Evolutionary conservation across 2,113 vertebrate genomes (phyloP).

Genomic region (Pica pica): DNA sequence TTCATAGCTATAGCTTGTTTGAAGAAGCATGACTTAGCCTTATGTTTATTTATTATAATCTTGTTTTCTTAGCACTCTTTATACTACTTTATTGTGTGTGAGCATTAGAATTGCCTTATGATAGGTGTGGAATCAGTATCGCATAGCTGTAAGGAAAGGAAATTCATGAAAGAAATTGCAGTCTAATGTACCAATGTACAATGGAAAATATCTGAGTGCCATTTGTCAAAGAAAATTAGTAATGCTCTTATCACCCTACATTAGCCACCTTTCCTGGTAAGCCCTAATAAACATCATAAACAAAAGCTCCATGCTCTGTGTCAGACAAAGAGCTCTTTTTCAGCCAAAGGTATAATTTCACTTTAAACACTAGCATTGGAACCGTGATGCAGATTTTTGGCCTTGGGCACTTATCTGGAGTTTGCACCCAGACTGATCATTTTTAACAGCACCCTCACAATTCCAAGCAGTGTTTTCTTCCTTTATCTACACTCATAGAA

Average conservation of each 20-base stretch:
- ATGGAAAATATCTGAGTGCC: slow-evolving; percentile 7
- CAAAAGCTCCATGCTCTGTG: slow-evolving; percentile 21
- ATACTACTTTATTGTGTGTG: background rate
- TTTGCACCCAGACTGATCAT: background rate
- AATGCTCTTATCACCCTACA: slow-evolving; percentile 14
- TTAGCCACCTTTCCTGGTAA: slow-evolving; percentile 20
- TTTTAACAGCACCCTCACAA: background rate
- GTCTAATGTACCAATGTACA: slow-evolving; percentile 24
- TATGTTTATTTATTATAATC: slow-evolving; percentile 38
- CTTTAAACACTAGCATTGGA: background rate
- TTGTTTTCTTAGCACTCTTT: slow-evolving; percentile 31
- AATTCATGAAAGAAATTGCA: slow-evolving; percentile 34
- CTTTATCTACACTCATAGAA: background rate
- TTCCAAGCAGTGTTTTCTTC: background rate
- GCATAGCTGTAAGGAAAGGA: background rate
- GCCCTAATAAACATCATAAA: slow-evolving; percentile 24
- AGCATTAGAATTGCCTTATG: background rate
- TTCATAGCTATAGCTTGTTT: background rate
- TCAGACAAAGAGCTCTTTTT: slow-evolving; percentile 7
- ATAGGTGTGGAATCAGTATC: background rate
- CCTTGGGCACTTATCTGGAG: background rate
- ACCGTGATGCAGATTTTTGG: background rate
- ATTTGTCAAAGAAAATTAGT: slow-evolving; percentile 53
- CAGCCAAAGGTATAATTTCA: slow-evolving; percentile 20
- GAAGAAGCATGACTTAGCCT: background rate